Conservation (phyloP, 2,113 vertebrate species). For the Campylomormyrus numenius region DNA sequence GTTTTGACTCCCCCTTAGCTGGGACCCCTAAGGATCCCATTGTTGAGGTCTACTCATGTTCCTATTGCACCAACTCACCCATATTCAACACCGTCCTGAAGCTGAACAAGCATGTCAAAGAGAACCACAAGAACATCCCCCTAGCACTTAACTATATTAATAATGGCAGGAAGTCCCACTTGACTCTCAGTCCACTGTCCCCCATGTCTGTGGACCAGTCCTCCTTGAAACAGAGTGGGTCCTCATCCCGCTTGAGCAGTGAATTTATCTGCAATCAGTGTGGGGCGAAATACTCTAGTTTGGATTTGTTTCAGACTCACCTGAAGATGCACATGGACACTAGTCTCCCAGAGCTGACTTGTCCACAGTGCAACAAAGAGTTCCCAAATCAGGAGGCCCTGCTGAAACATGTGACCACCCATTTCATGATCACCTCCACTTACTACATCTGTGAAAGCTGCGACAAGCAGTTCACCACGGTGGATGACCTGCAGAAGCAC, state of each 20-base stretch:
- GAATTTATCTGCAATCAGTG: constrained; percentile 96
- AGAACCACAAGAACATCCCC: constrained; percentile 98
- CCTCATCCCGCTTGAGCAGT: constrained; percentile 69
- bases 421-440: constrained; percentile 95
- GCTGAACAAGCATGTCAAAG: constrained; percentile 95
- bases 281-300: constrained; percentile 85
- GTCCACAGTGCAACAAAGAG: constrained; percentile 98
- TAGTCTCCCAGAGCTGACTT: constrained; percentile 83
- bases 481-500: constrained; percentile 97
- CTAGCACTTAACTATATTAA: constrained; percentile 94
- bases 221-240: constrained; percentile 80
- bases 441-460: constrained; percentile 99
- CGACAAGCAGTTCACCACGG: constrained; percentile 96
- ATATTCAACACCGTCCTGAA: constrained; percentile 95
- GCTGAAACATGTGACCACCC: constrained; percentile 92
- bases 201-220: constrained; percentile 82
- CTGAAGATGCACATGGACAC: constrained; percentile 92
- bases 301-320: constrained; percentile 94
- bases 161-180: constrained; percentile 84
- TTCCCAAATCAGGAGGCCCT: constrained; percentile 94
- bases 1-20: constrained; percentile 87
- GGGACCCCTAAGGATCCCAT: constrained; percentile 90
- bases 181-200: constrained; percentile 87
- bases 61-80: constrained; percentile 95
- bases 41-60: constrained; percentile 93